phyloP scores from a whole-genome alignment of 2,888 invertebrate genomes.

The Mycalesis mineus region DNA sequence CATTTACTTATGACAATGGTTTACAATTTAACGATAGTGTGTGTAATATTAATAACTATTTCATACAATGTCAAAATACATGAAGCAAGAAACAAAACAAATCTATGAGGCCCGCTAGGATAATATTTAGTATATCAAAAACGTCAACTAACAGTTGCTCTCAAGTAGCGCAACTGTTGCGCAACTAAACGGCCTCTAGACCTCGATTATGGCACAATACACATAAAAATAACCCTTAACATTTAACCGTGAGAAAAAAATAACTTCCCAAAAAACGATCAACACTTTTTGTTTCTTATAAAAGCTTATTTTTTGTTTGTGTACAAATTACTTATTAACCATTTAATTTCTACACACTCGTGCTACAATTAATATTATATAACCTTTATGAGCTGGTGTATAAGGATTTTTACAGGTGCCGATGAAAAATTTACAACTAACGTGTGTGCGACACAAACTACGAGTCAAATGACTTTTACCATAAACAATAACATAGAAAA shows the following conservation, averaged over 20 bases:
- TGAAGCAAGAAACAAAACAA: conserved; percentile 23
- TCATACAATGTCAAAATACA: background rate
- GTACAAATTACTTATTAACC: conserved; percentile 27
- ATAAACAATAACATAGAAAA: conserved; percentile 30
- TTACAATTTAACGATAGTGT: background rate
- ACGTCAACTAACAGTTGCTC: conserved; percentile 7
- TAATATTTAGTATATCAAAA: conserved; percentile 23
- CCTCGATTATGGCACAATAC: conserved; percentile 24
- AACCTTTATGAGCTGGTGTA: conserved; percentile 11
- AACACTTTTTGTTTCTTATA: conserved; percentile 23
- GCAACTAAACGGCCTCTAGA: conserved; percentile 7
- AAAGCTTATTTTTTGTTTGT: conserved; percentile 30
- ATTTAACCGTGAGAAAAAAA: conserved; percentile 24
- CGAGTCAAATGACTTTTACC: conserved; percentile 26
- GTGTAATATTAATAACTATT: background rate
- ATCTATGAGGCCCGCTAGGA: conserved; percentile 16
- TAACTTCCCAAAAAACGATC: conserved; percentile 15
- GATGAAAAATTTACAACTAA: conserved; percentile 24
- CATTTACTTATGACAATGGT: background rate
- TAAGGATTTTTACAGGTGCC: conserved; percentile 27
- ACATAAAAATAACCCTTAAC: conserved; percentile 17
- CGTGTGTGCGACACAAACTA: conserved; percentile 26
- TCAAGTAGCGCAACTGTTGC: conserved; percentile 12
- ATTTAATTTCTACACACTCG: conserved; percentile 21
- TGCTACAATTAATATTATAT: conserved; percentile 25